Evolutionary conservation across 2,113 vertebrate species (phyloP), one percentile per base, ranked within the genome.

Genomic region (Sceloporus tristichus): DNA sequence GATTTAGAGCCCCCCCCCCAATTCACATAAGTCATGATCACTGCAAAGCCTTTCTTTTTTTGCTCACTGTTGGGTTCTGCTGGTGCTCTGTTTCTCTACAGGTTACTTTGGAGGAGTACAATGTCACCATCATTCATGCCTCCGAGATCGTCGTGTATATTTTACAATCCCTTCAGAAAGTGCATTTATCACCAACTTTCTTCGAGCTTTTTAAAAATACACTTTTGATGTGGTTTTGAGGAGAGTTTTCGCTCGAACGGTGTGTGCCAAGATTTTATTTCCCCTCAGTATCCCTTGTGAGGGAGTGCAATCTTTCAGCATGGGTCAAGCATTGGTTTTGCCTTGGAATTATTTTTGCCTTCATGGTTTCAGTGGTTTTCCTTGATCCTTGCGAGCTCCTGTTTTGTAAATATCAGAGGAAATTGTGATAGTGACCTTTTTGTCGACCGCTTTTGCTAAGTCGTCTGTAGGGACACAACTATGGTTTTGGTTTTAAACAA

Each of bases 101-200:
- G 88, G 65, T 81, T 93, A 86, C 90, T 94, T 94, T 65, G 87
- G 75, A 10, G 89, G 84, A n/a, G 70, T 91, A 74, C 84, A 89
- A 70, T 80, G 75, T 80, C 70, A 27, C 0, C 89, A 54, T 91
- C 90, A 92, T 25, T n/a, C 76, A 34, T 85, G 84, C 5, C 84
- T 84, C 75, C 10, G 85, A 78, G 92, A 82, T 88, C 87, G 73
- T 94, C 93, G 73, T 94, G 74, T 90, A 91, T 56, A 83, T 14
- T 93, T 16, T 89, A 21, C 2, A 88, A 66, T 54, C 87, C 87
- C 23, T 13, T 84, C 59, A 87, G 62, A 77, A 87, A 83, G 74
- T 87, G 84, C 70, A 27, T 85, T 88, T 84, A 78, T 87, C 84
- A 7, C 0, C 27, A 82, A 23, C 54, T 78, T 53, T 48, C 83